Evolutionary conservation across 2,888 invertebrate species (phyloP).

Genomic region (Stictocephala bisonia): DNA sequence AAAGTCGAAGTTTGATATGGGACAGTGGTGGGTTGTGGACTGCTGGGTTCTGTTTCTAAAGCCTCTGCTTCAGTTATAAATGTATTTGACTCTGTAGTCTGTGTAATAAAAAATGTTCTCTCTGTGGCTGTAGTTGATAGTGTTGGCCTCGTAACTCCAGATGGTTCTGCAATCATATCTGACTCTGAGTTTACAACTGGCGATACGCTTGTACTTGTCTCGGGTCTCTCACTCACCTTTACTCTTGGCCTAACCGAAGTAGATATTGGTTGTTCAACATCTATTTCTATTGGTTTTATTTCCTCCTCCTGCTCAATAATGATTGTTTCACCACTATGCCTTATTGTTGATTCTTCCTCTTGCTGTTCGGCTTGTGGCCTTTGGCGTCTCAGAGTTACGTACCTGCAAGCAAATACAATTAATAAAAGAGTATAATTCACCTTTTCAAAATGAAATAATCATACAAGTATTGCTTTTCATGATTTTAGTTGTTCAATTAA

Average conservation of each 20-base stretch:
- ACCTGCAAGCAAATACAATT: slow-evolving; percentile 64
- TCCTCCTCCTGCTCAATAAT: slow-evolving; percentile 43
- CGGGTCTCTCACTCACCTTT: slow-evolving; percentile 60
- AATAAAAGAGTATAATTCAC: no score
- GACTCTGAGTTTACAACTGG: neutral
- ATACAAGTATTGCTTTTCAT: no score
- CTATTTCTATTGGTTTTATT: slow-evolving; percentile 32
- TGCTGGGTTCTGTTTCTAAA: slow-evolving; percentile 29
- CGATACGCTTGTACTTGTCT: no score
- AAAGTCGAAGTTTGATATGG: slow-evolving; percentile 61
- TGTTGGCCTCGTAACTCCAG: slow-evolving; percentile 41
- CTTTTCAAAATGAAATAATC: no score
- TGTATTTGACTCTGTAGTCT: slow-evolving; percentile 32
- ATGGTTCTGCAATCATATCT: slow-evolving; percentile 34
- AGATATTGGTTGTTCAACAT: slow-evolving; percentile 47
- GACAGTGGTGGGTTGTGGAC: slow-evolving; percentile 46
- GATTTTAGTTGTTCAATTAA: no score
- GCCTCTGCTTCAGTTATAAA: slow-evolving; percentile 8
- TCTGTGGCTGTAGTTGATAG: slow-evolving; percentile 51
- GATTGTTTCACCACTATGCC: slow-evolving; percentile 30
- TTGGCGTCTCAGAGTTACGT: slow-evolving; percentile 64
- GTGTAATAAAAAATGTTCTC: slow-evolving; percentile 1
- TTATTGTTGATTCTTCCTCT: slow-evolving; percentile 41
- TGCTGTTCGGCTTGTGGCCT: slow-evolving; percentile 62
- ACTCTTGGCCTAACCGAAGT: slow-evolving; percentile 51